Evolutionary conservation across 1,140 invertebrate species (phyloP).

Genomic region (Hyles euphorbiae): DNA sequence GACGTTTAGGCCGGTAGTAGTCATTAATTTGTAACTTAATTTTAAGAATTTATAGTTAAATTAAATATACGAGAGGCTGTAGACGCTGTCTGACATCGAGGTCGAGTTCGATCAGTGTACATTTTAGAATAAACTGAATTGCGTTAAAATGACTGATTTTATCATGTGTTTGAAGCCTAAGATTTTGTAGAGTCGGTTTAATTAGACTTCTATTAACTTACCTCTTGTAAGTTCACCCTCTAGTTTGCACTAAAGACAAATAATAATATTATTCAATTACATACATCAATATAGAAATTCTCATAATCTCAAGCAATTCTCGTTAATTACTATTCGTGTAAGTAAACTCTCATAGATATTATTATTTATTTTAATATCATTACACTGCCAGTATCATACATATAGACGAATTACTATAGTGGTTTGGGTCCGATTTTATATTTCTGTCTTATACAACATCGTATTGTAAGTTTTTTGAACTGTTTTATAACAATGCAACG

Average conservation of each 20-base stretch:
- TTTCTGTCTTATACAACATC: constrained; percentile 66
- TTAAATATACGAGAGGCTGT: constrained; percentile 54
- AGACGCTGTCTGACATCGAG: constrained; percentile 62
- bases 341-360: constrained; percentile 55
- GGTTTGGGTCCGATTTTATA: constrained; percentile 68
- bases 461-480: constrained; percentile 65
- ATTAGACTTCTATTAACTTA: constrained; percentile 60
- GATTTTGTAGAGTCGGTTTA: constrained; percentile 70
- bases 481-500: constrained; percentile 49
- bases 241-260: constrained; percentile 68
- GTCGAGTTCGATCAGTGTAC: constrained; percentile 69
- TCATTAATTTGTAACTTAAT: constrained; percentile 72
- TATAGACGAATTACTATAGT: constrained; percentile 66
- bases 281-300: constrained; percentile 40
- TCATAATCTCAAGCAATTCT: constrained; percentile 57
- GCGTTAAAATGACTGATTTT: constrained; percentile 76
- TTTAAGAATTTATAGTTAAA: constrained; percentile 73
- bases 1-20: constrained; percentile 57
- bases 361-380: constrained; percentile 35
- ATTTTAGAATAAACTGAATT: constrained; percentile 72
- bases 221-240: constrained; percentile 59
- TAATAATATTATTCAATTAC: constrained; percentile 43
- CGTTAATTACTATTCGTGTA: constrained; percentile 70
- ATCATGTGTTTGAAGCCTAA: constrained; percentile 75
- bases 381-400: constrained; percentile 72